A percentile compares a stretch with the other conserved stretches of the same genome.
phyloP scores from a whole-genome alignment of 2,888 invertebrate genomes.

The Trachelus stipa region DNA sequence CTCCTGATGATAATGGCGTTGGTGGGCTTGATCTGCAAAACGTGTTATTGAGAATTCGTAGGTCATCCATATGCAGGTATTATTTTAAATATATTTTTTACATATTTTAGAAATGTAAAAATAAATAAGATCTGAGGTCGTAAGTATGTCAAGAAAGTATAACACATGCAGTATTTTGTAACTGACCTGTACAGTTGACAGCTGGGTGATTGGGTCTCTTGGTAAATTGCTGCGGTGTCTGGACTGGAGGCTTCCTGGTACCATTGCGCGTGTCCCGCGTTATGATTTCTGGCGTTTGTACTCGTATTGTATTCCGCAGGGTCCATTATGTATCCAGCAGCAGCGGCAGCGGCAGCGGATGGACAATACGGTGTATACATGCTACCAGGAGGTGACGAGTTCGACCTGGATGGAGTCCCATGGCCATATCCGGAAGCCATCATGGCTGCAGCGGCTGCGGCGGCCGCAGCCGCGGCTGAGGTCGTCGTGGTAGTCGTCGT shows the following conservation, averaged over 20 bases:
- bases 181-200: conserved; percentile 62
- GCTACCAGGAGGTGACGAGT: conserved; percentile 55
- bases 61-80: no score
- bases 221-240: conserved; percentile 60
- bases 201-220: conserved; percentile 63
- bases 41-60: background rate
- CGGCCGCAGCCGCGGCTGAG: conserved; percentile 15
- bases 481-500: conserved; percentile 52
- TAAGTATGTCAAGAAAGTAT: no score
- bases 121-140: no score
- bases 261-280: conserved; percentile 58
- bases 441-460: conserved; percentile 59
- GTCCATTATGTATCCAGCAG: conserved; percentile 62
- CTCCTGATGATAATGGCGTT: conserved; percentile 59
- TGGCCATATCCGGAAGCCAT: conserved; percentile 61
- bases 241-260: conserved; percentile 64
- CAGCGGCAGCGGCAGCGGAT: conserved; percentile 24
- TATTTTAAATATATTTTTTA: no score
- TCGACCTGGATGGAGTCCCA: conserved; percentile 50
- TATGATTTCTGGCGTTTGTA: conserved; percentile 52
- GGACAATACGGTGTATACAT: conserved; percentile 62
- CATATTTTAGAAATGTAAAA: no score
- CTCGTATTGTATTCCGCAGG: conserved; percentile 58
- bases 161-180: background rate
- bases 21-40: conserved; percentile 61